These are phyloP conservation scores for Hirtodrosophila histrioides DNA, from an alignment of 2,888 invertebrate species.

Conservation along the genomic window DNA sequence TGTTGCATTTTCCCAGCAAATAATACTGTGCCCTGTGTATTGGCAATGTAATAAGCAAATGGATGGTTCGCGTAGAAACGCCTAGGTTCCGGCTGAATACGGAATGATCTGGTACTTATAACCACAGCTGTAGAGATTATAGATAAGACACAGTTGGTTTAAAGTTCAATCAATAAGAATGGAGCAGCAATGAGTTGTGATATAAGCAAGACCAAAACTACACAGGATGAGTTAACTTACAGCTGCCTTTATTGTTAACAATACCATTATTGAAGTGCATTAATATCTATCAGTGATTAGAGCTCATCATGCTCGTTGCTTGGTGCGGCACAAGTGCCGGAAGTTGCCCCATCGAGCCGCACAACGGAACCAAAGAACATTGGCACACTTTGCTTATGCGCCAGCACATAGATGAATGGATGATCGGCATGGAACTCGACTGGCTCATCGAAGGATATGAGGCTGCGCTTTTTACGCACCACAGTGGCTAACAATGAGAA, in stretches of 20 bases:
- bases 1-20: slow-evolving; percentile 42
- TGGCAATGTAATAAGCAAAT: slow-evolving; percentile 43
- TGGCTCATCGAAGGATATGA: slow-evolving; percentile 40
- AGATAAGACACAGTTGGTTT: not conserved
- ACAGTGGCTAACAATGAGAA: slow-evolving; percentile 83
- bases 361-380: slow-evolving; percentile 67
- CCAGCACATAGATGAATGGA: slow-evolving; percentile 77
- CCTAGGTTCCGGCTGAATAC: slow-evolving; percentile 25
- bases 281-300: slow-evolving; percentile 28
- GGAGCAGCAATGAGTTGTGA: not conserved
- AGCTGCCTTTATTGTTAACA: slow-evolving; percentile 28
- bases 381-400: slow-evolving; percentile 41
- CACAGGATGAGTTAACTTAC: slow-evolving; percentile 11
- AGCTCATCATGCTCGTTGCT: slow-evolving; percentile 59
- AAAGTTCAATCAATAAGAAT: not conserved
- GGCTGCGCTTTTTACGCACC: slow-evolving; percentile 81
- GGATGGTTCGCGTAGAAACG: slow-evolving; percentile 51
- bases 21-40: slow-evolving; percentile 22
- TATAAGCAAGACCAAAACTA: not conserved
- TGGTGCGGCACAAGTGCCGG: slow-evolving; percentile 9
- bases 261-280: slow-evolving; percentile 19
- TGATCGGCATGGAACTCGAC: slow-evolving; percentile 76
- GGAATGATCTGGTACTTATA: not conserved
- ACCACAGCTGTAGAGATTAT: slow-evolving; percentile 17
- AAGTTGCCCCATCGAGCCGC: slow-evolving; percentile 31